A percentile compares a stretch with the other conserved stretches of the same genome.
Evolutionary conservation across 2,797 vertebrate genomes (phyloP).

Genomic region (Myotis myotis): DNA sequence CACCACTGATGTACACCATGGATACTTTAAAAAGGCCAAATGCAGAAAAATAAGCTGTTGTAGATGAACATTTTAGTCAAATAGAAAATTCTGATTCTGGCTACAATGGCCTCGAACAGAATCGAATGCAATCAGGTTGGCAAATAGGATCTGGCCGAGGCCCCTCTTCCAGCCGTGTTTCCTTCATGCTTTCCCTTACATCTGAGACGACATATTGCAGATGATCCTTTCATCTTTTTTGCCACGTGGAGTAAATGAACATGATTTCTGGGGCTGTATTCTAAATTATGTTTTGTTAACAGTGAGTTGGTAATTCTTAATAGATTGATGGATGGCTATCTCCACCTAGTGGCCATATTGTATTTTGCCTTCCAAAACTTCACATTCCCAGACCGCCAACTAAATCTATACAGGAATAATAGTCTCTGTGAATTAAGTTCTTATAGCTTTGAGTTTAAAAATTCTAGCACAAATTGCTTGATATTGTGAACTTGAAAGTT

Average conservation of each 20-base stretch:
- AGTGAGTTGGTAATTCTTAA: not conserved
- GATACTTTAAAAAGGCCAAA: not conserved
- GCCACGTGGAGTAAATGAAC: not conserved
- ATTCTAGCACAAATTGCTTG: not conserved
- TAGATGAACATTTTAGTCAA: not conserved
- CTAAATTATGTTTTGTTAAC: not conserved
- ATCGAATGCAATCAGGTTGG: not conserved
- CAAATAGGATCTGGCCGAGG: not conserved
- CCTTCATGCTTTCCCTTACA: not conserved
- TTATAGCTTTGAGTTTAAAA: not conserved
- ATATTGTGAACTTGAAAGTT: not conserved
- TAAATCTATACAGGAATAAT: not conserved
- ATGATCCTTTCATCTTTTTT: not conserved
- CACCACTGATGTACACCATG: not conserved
- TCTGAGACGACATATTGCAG: not conserved
- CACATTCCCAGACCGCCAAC: not conserved
- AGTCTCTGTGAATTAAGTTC: not conserved
- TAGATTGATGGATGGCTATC: conserved; percentile 55
- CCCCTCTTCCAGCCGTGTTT: not conserved
- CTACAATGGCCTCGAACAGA: not conserved
- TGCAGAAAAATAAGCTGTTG: not conserved
- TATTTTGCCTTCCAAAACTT: conserved; percentile 24
- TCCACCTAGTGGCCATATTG: conserved; percentile 80
- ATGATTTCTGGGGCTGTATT: not conserved
- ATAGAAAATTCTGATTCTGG: not conserved